phyloP scores from a whole-genome alignment of 1,140 invertebrate genomes.

The Periplaneta americana region DNA sequence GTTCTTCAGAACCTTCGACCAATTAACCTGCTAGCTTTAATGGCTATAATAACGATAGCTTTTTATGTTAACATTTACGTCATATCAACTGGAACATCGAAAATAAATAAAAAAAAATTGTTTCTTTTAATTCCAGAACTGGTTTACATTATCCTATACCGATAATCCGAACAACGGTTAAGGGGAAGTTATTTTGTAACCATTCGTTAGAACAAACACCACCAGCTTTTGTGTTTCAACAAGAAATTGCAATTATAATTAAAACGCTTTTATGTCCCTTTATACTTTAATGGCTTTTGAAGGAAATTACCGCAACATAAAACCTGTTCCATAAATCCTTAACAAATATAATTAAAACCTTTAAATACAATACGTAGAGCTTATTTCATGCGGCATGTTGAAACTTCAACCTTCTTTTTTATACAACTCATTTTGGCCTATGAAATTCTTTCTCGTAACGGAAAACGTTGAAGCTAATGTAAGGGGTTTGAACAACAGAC shows the following conservation, averaged over 20 bases:
- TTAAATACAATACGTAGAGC: too few relatives aligned
- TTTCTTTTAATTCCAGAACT: neutral
- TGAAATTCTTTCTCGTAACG: too few relatives aligned
- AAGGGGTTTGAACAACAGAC: too few relatives aligned
- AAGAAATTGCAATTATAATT: neutral
- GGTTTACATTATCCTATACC: neutral
- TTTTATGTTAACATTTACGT: neutral
- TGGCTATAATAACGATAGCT: neutral
- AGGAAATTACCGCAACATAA: neutral
- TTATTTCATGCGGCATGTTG: too few relatives aligned
- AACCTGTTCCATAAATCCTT: neutral
- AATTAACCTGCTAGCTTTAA: neutral
- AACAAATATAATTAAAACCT: too few relatives aligned
- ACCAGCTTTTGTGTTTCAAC: neutral
- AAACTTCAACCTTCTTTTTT: too few relatives aligned
- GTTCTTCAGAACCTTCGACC: neutral
- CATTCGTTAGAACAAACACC: neutral
- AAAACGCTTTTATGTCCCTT: neutral
- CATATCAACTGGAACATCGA: neutral
- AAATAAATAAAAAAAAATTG: too few relatives aligned
- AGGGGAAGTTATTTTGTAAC: neutral
- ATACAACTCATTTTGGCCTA: too few relatives aligned
- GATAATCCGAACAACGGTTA: neutral
- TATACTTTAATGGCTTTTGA: neutral
- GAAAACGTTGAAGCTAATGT: too few relatives aligned